Evolutionary conservation across 2,113 vertebrate genomes (phyloP), one percentile per base, ranked within the genome.

Genomic region (Poeciliopsis occidentalis): DNA sequence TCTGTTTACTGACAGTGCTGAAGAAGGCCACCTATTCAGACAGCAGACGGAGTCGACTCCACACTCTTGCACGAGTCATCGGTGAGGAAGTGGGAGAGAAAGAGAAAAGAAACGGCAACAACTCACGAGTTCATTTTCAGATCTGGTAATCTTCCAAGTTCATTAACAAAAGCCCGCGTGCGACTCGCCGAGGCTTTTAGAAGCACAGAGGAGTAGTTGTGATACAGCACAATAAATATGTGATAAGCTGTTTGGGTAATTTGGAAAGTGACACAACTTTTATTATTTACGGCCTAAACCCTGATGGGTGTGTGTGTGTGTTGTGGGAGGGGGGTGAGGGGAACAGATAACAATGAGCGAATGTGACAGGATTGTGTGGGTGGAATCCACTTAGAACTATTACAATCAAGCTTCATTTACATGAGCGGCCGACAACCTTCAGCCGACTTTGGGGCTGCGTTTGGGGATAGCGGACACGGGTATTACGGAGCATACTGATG

Each of bases 351-450:
- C 90, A 91, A 90, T 91, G 88, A 93, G 73, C 30, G 73, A 89
- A 88, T 91, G 85, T 90, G 90, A 89, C 88, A 89, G 85, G 85
- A 88, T 87, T 88, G 85, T 91, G 88, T 87, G 85, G 88, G 89
- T 4, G 85, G 86, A 88, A 92, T 92, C 88, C 89, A 92, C 91
- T 93, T 88, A 90, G 82, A 92, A 92, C 89, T 89, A 88, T 91
- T 90, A 92, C 89, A 93, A 92, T 93, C 92, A 93, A 87, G 82
- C 88, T 89, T 90, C 82, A 92, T 93, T 91, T 93, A 86, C 85
- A 90, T 92, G 90, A 93, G 86, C 83, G 27, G 63, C 77, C 64
- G 19, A 84, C 89, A 88, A 91, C 92, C 91, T 92, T 92, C 86
- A 88, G 77, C 60, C 90, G 92, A 93, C 92, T 89, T 92, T 90